These are phyloP conservation scores for Abrostola triplasia DNA, from an alignment of 2,888 invertebrate genomes.

Conservation along the genomic window DNA sequence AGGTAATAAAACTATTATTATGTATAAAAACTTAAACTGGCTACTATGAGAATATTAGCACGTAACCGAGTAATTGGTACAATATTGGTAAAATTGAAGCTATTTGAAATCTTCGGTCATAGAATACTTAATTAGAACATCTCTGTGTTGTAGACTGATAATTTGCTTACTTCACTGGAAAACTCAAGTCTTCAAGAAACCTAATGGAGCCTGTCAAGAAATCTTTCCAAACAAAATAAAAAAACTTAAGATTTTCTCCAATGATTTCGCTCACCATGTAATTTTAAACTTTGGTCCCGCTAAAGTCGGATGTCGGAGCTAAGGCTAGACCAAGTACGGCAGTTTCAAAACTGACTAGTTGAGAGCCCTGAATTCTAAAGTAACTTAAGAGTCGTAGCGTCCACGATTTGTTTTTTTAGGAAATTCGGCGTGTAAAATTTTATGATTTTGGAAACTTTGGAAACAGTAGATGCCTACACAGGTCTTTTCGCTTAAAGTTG, in stretches of 20 bases:
- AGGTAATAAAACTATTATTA: no score
- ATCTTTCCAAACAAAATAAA: background rate
- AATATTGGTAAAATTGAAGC: no score
- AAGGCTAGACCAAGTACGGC: slow-evolving; percentile 15
- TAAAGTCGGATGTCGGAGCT: slow-evolving; percentile 19
- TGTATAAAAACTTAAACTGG: no score
- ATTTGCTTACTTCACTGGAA: no score
- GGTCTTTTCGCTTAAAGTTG: slow-evolving; percentile 4
- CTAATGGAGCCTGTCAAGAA: no score
- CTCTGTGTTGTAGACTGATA: no score
- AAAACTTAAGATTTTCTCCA: slow-evolving; percentile 13
- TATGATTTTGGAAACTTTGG: slow-evolving; percentile 28
- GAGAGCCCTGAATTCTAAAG: slow-evolving; percentile 31
- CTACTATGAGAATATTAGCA: no score
- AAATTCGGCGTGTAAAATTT: slow-evolving; percentile 40
- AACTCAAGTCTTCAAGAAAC: no score
- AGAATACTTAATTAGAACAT: no score
- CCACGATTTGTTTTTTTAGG: slow-evolving; percentile 33
- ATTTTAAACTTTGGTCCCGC: slow-evolving; percentile 29
- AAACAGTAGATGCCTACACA: background rate
- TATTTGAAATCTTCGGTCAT: no score
- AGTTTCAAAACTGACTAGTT: slow-evolving; percentile 26
- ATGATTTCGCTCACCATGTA: slow-evolving; percentile 27
- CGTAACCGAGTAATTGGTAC: no score
- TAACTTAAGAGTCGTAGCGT: slow-evolving; percentile 28